These are phyloP conservation scores for Atherix ibis DNA, from an alignment of 2,888 invertebrate species.

Conservation along the genomic window DNA sequence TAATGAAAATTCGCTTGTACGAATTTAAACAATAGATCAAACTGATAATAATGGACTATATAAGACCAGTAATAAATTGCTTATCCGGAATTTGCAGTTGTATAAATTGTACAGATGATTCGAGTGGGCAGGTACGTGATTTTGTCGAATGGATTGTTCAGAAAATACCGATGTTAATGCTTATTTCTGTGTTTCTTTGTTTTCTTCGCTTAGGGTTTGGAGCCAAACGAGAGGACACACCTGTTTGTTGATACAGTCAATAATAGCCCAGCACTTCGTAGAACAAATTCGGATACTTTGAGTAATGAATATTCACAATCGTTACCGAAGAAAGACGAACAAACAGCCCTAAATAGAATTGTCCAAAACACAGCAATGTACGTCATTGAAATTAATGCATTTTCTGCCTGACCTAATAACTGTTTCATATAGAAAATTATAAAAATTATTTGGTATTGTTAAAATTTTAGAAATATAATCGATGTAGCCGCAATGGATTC, in stretches of 20 bases:
- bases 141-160: not conserved
- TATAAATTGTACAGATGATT: conserved; percentile 27
- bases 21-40: too few relatives aligned
- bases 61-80: conserved; percentile 24
- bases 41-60: conserved; percentile 30
- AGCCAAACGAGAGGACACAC: conserved; percentile 59
- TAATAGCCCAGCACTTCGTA: conserved; percentile 54
- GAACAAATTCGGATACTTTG: conserved; percentile 55
- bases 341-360: conserved; percentile 77
- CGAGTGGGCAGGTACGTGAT: conserved; percentile 20
- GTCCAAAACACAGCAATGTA: conserved; percentile 82
- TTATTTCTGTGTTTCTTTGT: not conserved
- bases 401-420: too few relatives aligned
- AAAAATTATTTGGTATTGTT: conserved; percentile 6
- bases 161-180: not conserved
- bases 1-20: too few relatives aligned
- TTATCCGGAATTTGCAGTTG: conserved; percentile 26
- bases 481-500: conserved; percentile 86
- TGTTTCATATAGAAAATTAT: too few relatives aligned
- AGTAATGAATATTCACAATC: conserved; percentile 45
- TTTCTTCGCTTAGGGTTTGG: conserved; percentile 21
- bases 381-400: conserved; percentile 19
- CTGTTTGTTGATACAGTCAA: conserved; percentile 61
- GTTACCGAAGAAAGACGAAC: conserved; percentile 70
- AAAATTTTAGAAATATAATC: conserved; percentile 62